phyloP scores from a whole-genome alignment of 92 coral and sea anemone genomes.

The Epizoanthus fatuus region DNA sequence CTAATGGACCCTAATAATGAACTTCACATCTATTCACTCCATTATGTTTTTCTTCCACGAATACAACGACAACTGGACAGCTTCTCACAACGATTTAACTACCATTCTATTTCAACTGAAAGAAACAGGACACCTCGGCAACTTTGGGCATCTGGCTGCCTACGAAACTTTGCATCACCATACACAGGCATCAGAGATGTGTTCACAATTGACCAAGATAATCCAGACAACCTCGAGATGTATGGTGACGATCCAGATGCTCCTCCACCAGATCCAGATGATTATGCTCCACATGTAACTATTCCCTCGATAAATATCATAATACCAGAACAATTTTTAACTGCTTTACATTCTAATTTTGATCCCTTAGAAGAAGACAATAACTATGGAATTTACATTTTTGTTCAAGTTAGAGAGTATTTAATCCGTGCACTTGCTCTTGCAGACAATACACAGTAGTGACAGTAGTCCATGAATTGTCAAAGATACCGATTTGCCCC shows the following conservation, averaged over 20 bases:
- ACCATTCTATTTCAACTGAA: constrained; percentile 54
- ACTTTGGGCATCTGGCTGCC: constrained; percentile 60
- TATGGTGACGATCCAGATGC: constrained; percentile 52
- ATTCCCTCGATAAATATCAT: not conserved
- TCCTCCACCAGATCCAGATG: constrained; percentile 46
- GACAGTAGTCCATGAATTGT: too few species aligned
- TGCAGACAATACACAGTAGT: not conserved
- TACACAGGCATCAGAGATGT: constrained; percentile 37
- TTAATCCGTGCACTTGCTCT: not conserved
- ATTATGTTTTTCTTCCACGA: constrained; percentile 56
- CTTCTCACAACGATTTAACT: constrained; percentile 37
- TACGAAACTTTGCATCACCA: constrained; percentile 16
- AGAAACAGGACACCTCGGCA: constrained; percentile 57
- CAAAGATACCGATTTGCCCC: too few species aligned
- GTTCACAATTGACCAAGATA: not conserved
- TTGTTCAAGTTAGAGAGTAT: constrained; percentile 43
- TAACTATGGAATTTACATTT: constrained; percentile 32
- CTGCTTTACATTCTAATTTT: constrained; percentile 2
- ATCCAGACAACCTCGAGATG: not conserved
- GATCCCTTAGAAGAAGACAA: constrained; percentile 37
- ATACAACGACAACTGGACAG: constrained; percentile 52
- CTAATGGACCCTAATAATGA: constrained; percentile 28
- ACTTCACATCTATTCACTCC: constrained; percentile 49
- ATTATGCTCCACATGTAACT: constrained; percentile 24
- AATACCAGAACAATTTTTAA: not conserved